These are phyloP conservation scores for Laodelphax striatellus DNA, from an alignment of 1,140 invertebrate genomes.

Conservation along the genomic window DNA sequence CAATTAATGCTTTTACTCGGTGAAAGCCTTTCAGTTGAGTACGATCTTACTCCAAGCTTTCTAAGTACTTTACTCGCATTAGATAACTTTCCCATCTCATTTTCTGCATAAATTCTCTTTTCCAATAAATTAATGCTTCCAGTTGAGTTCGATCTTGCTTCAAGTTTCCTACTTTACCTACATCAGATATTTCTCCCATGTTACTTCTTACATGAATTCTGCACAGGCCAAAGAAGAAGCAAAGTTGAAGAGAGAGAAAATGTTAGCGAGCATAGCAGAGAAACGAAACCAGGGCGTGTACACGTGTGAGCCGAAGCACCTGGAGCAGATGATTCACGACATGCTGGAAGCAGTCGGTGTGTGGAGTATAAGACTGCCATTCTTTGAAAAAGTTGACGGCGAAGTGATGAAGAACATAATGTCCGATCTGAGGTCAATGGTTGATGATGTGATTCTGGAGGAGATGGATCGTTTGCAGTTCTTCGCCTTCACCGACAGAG, in stretches of 20 bases:
- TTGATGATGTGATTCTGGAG: background rate
- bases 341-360: background rate
- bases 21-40: no score
- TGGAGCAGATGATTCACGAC: background rate
- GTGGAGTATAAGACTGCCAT: background rate
- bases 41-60: no score
- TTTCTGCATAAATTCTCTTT: no score
- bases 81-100: no score
- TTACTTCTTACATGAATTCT: no score
- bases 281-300: background rate
- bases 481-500: no score
- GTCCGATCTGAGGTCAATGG: background rate
- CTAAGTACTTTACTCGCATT: no score
- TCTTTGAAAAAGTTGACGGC: background rate
- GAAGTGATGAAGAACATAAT: background rate
- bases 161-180: no score
- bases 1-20: no score
- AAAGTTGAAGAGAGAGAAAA: background rate
- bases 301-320: background rate
- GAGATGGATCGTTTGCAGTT: background rate
- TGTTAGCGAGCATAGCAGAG: background rate
- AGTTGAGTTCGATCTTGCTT: no score
- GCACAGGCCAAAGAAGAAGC: background rate
- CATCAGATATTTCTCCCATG: no score
- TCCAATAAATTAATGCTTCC: no score